phyloP scores from a whole-genome alignment of 2,888 invertebrate species.

The Acrocyrtus sp. region DNA sequence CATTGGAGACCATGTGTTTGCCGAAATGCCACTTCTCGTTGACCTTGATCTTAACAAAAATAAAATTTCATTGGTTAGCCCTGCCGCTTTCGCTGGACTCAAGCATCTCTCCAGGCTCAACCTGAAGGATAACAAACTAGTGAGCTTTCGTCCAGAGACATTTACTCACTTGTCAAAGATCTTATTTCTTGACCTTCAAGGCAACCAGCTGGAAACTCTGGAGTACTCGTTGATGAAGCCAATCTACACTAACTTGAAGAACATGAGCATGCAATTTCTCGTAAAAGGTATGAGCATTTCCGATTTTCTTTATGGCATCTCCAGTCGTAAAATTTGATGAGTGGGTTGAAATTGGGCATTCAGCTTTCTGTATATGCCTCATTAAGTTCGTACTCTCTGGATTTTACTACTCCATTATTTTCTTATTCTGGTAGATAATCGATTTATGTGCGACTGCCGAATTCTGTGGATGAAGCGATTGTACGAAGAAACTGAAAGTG shows the following conservation, averaged over 20 bases:
- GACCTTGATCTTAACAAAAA: conserved; percentile 75
- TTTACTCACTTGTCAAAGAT: conserved; percentile 79
- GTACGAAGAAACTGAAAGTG: conserved; percentile 74
- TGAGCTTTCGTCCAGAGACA: conserved; percentile 76
- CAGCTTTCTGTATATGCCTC: no score
- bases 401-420: no score
- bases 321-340: neutral
- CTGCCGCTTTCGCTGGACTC: conserved; percentile 81
- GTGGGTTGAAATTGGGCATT: no score
- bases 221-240: conserved; percentile 81
- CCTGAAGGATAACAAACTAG: conserved; percentile 81
- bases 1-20: conserved; percentile 82
- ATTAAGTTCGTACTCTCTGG: no score
- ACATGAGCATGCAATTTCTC: conserved; percentile 78
- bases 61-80: conserved; percentile 75
- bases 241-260: conserved; percentile 81
- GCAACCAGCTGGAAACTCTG: conserved; percentile 80
- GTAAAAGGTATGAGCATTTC: conserved; percentile 76
- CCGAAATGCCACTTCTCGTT: conserved; percentile 79
- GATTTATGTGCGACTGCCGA: conserved; percentile 84
- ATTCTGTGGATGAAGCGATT: conserved; percentile 82
- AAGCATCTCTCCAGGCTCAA: conserved; percentile 77
- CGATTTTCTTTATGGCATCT: neutral
- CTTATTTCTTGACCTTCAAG: conserved; percentile 79
- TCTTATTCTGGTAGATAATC: no score